Evolutionary conservation across 2,113 vertebrate genomes (phyloP).

Genomic region (Crotophaga sulcirostris): DNA sequence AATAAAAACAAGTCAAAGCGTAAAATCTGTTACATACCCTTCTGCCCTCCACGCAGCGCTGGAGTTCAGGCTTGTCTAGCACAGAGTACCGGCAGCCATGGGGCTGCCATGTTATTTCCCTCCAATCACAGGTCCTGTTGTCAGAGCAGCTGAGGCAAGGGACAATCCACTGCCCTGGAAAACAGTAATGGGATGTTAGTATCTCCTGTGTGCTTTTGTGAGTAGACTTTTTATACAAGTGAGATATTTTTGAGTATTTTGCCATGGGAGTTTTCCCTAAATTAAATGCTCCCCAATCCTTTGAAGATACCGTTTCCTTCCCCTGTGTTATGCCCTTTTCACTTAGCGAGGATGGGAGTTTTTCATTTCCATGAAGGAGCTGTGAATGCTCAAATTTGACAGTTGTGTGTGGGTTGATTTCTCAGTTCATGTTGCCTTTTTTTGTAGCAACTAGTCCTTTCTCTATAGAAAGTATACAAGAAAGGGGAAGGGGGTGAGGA

Average conservation of each 20-base stretch:
- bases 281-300: not conserved
- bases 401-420: not conserved
- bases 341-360: not conserved
- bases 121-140: conserved; percentile 97
- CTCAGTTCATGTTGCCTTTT: not conserved
- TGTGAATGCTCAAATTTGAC: not conserved
- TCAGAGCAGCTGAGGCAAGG: conserved; percentile 95
- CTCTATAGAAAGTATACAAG: not conserved
- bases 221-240: not conserved
- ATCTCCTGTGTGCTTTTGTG: not conserved
- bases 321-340: not conserved
- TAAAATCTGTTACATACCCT: conserved; percentile 77
- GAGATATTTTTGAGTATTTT: not conserved
- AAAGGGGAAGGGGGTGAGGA: not conserved
- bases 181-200: not conserved
- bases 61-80: conserved; percentile 79
- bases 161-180: conserved; percentile 91
- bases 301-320: not conserved
- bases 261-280: not conserved
- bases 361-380: not conserved
- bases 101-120: conserved; percentile 91
- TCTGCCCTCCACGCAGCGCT: conserved; percentile 83
- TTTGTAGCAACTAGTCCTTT: not conserved
- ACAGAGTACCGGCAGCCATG: conserved; percentile 79
- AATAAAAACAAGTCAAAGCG: not conserved